Conservation (phyloP, 1,140 invertebrate genomes). For the Campoletis sonorensis region DNA sequence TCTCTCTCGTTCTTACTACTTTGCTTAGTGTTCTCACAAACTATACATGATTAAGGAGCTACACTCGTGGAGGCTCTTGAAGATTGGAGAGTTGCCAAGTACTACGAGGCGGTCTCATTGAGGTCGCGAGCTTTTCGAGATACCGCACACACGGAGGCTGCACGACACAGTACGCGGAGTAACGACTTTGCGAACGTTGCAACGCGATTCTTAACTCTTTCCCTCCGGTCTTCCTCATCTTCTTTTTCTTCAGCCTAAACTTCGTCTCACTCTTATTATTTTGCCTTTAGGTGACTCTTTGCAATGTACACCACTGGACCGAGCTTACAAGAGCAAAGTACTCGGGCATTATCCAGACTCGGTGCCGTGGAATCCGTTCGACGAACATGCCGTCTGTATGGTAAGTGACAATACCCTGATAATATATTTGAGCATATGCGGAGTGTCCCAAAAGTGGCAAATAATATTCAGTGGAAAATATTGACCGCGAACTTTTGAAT, state of each 20-base stretch:
- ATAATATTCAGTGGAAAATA: not conserved
- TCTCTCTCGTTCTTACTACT: not conserved
- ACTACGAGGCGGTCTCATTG: constrained; percentile 55
- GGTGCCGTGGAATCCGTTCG: constrained; percentile 93
- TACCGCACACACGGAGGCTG: constrained; percentile 19
- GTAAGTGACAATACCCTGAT: constrained; percentile 75
- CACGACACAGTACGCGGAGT: too few species aligned
- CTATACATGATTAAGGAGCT: constrained; percentile 16
- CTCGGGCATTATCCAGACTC: constrained; percentile 96
- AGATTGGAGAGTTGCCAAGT: constrained; percentile 62
- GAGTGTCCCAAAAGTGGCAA: not conserved
- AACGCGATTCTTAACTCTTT: constrained; percentile 54
- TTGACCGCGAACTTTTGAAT: too few species aligned
- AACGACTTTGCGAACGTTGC: constrained; percentile 63
- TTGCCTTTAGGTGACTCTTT: constrained; percentile 85
- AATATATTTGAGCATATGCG: too few species aligned
- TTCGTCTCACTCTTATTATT: constrained; percentile 24
- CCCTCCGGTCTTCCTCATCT: not conserved
- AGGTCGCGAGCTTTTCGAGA: constrained; percentile 41
- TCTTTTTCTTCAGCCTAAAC: constrained; percentile 55
- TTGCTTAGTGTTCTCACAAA: constrained; percentile 6
- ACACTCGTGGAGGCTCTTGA: constrained; percentile 16
- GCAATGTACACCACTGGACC: constrained; percentile 92
- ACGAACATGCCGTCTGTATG: constrained; percentile 96
- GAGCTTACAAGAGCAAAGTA: constrained; percentile 95